These are phyloP conservation scores for Pandemis heparana DNA, from an alignment of 2,888 invertebrate genomes.

Conservation along the genomic window DNA sequence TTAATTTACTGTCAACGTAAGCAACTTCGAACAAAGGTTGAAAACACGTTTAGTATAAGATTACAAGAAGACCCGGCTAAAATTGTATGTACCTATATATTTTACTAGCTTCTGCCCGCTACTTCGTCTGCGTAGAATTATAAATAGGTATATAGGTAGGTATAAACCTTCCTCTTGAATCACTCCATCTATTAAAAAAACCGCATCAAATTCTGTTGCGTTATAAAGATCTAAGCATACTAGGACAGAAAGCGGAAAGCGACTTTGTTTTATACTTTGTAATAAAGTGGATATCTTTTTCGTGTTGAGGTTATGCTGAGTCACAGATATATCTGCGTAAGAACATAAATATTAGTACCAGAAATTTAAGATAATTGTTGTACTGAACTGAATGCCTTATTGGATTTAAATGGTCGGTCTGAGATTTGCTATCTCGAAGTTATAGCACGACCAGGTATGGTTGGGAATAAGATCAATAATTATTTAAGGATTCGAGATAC, in stretches of 20 bases:
- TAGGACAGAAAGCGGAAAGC: no score
- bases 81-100: conserved; percentile 8
- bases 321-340: conserved; percentile 33
- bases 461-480: neutral
- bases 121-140: no score
- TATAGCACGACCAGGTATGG: conserved; percentile 14
- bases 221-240: no score
- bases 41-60: neutral
- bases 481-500: neutral
- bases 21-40: conserved; percentile 14
- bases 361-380: conserved; percentile 17
- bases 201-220: no score
- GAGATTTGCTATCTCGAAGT: conserved; percentile 6
- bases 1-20: neutral
- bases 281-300: conserved; percentile 28
- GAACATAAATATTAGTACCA: conserved; percentile 31
- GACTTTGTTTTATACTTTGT: no score
- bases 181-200: no score
- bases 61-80: conserved; percentile 7
- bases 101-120: no score
- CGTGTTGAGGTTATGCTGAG: conserved; percentile 23
- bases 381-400: conserved; percentile 31
- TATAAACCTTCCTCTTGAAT: no score
- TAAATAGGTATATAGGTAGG: no score
- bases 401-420: conserved; percentile 26